Evolutionary conservation across 2,888 invertebrate species (phyloP), one percentile per base, ranked within the genome.

Genomic region (Tigriopus californicus): DNA sequence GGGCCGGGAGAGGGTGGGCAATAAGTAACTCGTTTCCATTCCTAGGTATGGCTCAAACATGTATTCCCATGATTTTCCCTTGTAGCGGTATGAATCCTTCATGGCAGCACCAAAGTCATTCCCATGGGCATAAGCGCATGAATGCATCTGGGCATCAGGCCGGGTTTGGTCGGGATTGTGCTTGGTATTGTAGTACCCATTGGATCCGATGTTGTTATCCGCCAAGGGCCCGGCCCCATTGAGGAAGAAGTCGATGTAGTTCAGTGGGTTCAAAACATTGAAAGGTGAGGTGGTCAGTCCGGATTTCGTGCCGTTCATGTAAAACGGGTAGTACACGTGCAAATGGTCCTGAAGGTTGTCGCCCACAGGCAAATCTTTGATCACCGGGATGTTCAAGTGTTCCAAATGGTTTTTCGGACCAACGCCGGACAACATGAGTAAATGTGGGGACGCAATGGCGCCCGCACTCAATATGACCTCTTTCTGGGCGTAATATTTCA

Each of bases 381-480:
- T 66, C 0, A 87, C 77, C 0, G 83, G 82, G 62, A 90, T 85
- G 5, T 76, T 78, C 62, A 82, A 77, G 61, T 81, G 78, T 60
- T 76, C 72, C 4, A 88, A 72, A 67, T 88, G 85, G 13, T 84
- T 82, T 2, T 77, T 77, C 0, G 86, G 87, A 0, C 88, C 88
- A 22, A 91, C 78, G 0, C 94, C 94, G 58, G 88, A 89, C 10
- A 94, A 69, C 89, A 92, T 88, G 64, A 95, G 75, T 20, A 95
- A 68, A 66, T 94, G 90, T 0, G 94, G 91, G 2, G 85, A 81
- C 58, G 85, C 83, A 42, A 95, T 79, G 1, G 92, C 80, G 0
- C 94, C 94, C 0, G 90, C 85, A 1, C 87, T 84, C 65, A 89
- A 74, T 8, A 94, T 79, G 0, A 94, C 80, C 70, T 89, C 89